Conservation (phyloP, 2,888 invertebrate genomes). For the Synergus gifuensis region DNA sequence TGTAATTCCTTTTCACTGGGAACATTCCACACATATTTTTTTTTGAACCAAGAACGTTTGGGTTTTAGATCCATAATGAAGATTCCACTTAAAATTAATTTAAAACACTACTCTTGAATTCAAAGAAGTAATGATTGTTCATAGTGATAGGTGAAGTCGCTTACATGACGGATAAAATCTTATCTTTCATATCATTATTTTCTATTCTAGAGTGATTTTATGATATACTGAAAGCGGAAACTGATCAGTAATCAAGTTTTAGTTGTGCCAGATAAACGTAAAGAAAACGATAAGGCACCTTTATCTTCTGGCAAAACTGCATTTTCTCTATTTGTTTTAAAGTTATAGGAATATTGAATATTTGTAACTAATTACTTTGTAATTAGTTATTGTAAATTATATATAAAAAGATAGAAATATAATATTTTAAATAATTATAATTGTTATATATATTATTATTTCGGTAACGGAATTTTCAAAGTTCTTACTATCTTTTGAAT, state of each 20-base stretch:
- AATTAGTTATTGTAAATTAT: too few species aligned
- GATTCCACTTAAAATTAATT: not conserved
- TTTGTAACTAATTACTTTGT: too few species aligned
- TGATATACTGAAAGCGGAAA: not conserved
- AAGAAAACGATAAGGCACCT: too few species aligned
- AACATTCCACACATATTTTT: conserved; percentile 13
- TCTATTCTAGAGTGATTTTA: not conserved
- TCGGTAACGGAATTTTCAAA: too few species aligned
- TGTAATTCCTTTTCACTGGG: not conserved
- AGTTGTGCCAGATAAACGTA: too few species aligned
- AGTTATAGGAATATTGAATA: too few species aligned
- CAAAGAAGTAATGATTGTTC: not conserved
- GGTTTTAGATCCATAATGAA: not conserved
- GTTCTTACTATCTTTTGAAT: too few species aligned
- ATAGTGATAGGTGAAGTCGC: not conserved
- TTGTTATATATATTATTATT: too few species aligned
- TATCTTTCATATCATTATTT: not conserved
- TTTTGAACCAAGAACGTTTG: not conserved
- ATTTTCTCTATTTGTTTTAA: too few species aligned
- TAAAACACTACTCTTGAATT: not conserved
- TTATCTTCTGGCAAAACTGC: too few species aligned
- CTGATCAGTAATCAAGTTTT: not conserved
- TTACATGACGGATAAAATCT: not conserved
- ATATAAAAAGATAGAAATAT: too few species aligned
- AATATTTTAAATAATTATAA: too few species aligned